A percentile compares a stretch with the other conserved stretches of the same genome.
These are phyloP conservation scores for Trachelipus rathkii DNA, from an alignment of 1,140 invertebrate species.

Conservation along the genomic window DNA sequence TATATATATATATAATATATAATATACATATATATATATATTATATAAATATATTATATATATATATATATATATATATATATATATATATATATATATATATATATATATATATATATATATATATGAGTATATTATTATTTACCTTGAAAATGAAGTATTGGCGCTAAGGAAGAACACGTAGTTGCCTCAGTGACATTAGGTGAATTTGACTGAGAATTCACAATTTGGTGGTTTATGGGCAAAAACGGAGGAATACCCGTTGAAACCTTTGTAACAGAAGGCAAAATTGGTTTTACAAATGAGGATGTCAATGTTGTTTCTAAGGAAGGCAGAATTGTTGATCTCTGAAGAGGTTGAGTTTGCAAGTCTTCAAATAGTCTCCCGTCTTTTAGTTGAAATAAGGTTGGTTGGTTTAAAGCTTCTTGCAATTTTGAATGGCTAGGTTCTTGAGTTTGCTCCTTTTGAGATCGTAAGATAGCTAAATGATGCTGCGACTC, in stretches of 20 bases:
- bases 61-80: conserved; percentile 2
- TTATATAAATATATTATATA: conserved; percentile 7
- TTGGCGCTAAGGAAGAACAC: not conserved
- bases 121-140: not conserved
- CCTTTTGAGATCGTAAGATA: not conserved
- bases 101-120: conserved; percentile 15
- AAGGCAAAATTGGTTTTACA: not conserved
- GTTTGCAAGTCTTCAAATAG: not conserved
- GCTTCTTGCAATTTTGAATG: not conserved
- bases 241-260: not conserved
- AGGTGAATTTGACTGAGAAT: not conserved
- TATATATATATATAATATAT: too few species aligned
- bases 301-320: not conserved
- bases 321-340: not conserved
- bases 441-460: not conserved
- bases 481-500: not conserved
- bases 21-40: not conserved
- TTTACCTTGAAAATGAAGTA: not conserved
- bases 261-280: not conserved
- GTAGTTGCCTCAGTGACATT: not conserved
- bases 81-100: conserved; percentile 15
- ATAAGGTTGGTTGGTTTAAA: not conserved
- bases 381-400: not conserved
- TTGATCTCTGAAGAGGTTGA: not conserved
- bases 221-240: not conserved